Conservation (phyloP, 2,113 vertebrate genomes). For the Anthoscopus minutus region DNA sequence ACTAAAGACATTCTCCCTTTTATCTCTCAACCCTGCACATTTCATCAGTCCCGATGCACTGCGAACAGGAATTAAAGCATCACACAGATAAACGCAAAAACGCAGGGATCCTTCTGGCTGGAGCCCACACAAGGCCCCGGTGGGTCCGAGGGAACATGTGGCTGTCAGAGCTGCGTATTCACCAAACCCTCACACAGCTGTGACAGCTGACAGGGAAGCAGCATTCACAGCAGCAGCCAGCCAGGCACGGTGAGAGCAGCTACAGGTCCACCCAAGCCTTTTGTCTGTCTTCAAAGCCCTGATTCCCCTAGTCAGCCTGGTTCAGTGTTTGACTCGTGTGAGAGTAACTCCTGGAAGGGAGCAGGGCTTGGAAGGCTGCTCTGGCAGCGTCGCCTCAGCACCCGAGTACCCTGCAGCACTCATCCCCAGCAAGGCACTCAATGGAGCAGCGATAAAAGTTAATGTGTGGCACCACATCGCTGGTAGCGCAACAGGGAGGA, state of each 20-base stretch:
- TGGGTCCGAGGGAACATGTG: background rate
- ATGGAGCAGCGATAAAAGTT: background rate
- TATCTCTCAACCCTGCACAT: background rate
- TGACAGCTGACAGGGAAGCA: background rate
- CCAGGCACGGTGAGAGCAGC: background rate
- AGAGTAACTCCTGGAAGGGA: background rate
- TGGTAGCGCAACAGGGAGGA: background rate
- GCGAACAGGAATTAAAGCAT: background rate
- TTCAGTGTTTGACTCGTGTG: too few species aligned
- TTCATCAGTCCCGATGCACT: background rate
- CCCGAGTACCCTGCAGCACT: background rate
- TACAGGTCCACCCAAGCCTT: background rate
- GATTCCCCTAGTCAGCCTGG: background rate
- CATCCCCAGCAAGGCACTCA: background rate
- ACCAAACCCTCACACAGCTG: background rate
- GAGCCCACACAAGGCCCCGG: background rate
- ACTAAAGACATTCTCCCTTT: background rate
- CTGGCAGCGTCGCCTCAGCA: background rate
- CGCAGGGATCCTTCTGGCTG: fast-evolving
- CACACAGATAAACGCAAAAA: background rate
- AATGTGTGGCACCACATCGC: fast-evolving
- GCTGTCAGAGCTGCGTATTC: background rate
- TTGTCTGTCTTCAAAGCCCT: background rate
- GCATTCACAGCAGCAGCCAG: background rate
- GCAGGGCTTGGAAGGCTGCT: background rate